Evolutionary conservation across 2,113 vertebrate genomes (phyloP).

Genomic region (Menura novaehollandiae): DNA sequence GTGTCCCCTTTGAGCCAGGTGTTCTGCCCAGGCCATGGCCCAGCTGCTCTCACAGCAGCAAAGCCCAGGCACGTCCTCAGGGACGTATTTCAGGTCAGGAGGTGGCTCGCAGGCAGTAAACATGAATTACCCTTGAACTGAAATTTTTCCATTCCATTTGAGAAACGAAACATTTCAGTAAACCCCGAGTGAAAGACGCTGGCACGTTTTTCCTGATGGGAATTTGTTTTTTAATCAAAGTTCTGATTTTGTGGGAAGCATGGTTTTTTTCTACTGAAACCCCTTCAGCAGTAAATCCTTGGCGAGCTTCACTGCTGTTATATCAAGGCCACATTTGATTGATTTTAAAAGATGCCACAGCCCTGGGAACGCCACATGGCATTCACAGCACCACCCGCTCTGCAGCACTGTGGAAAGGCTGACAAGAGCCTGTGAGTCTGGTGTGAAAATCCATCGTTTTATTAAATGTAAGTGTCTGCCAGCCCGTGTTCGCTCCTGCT

Average conservation of each 20-base stretch:
- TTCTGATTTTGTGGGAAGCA: neutral
- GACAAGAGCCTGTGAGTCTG: neutral
- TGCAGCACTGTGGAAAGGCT: neutral
- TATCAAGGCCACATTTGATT: neutral
- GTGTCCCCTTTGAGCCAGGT: neutral
- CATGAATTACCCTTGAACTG: neutral
- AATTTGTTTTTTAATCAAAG: neutral
- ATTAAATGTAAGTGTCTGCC: neutral
- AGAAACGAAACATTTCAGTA: neutral
- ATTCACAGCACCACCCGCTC: neutral
- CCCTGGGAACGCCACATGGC: neutral
- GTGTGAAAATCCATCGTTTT: neutral
- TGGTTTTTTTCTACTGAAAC: neutral
- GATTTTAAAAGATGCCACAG: neutral
- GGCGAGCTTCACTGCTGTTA: neutral
- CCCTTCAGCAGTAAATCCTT: neutral
- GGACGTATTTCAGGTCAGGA: neutral
- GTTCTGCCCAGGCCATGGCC: neutral
- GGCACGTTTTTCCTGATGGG: neutral
- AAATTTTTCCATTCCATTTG: constrained; percentile 3
- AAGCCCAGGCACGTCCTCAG: neutral
- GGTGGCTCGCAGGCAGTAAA: neutral
- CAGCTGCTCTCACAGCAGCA: neutral
- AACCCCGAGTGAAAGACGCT: fast-evolving
- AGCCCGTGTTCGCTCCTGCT: neutral